Conservation (phyloP, 92 coral and sea anemone genomes). For the Porites evermanni region DNA sequence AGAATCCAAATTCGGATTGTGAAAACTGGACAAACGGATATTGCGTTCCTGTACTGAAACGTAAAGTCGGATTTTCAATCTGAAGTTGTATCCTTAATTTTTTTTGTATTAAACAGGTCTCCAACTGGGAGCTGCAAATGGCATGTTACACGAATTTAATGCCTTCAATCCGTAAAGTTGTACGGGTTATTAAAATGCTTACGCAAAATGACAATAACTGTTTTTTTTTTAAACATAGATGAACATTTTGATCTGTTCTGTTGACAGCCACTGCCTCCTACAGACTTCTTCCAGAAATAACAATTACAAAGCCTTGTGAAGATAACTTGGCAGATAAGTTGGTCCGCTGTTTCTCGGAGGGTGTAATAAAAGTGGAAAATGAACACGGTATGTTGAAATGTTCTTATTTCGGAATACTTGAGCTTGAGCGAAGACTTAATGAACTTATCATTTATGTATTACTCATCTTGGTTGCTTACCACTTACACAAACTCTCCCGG, state of each 20-base stretch:
- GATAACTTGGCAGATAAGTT: constrained; percentile 86
- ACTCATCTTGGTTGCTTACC: too few species aligned
- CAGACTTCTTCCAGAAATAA: constrained; percentile 93
- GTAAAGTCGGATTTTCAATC: too few species aligned
- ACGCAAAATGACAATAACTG: neutral
- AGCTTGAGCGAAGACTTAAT: neutral
- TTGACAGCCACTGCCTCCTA: constrained; percentile 95
- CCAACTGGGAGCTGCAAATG: too few species aligned
- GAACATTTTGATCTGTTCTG: neutral
- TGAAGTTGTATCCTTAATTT: too few species aligned
- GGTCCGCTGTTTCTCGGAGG: constrained; percentile 87
- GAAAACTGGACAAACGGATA: too few species aligned
- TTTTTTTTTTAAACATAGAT: neutral
- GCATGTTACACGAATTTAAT: too few species aligned
- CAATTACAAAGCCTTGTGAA: constrained; percentile 84
- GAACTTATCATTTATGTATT: too few species aligned
- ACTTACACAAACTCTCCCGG: too few species aligned
- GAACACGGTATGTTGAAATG: constrained; percentile 60
- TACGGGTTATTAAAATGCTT: neutral
- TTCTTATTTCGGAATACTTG: neutral
- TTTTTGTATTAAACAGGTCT: too few species aligned
- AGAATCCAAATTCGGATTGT: too few species aligned
- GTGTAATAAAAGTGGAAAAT: constrained; percentile 79
- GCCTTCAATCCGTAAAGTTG: too few species aligned
- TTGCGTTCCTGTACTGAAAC: too few species aligned